Evolutionary conservation across 2,888 invertebrate species (phyloP).

Genomic region (Napeogenes inachia): DNA sequence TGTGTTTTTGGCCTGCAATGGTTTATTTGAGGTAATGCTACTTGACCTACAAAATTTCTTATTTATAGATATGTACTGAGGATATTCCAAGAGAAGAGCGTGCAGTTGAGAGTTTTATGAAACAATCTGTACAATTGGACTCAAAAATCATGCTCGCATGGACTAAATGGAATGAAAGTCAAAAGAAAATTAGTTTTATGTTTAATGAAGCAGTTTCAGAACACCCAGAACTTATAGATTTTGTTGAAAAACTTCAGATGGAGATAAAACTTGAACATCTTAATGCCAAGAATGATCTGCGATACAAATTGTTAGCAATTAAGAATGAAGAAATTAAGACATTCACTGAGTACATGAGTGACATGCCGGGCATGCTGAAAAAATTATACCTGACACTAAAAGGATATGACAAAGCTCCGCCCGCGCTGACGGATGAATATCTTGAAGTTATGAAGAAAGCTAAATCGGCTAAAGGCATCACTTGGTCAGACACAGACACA

Average conservation of each 20-base stretch:
- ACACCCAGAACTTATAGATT: conserved; percentile 49
- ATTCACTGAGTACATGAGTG: conserved; percentile 66
- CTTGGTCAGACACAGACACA: conserved; percentile 75
- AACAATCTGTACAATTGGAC: conserved; percentile 53
- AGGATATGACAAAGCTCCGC: conserved; percentile 78
- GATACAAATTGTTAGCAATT: conserved; percentile 53
- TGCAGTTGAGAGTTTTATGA: conserved; percentile 55
- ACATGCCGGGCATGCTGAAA: conserved; percentile 74
- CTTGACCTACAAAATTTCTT: not conserved
- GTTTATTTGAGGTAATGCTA: too few relatives aligned
- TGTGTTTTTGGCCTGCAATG: too few relatives aligned
- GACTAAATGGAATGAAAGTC: conserved; percentile 53
- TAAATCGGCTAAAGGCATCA: conserved; percentile 78
- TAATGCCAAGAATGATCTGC: conserved; percentile 59
- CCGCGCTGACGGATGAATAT: conserved; percentile 76
- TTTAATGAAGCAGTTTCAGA: conserved; percentile 49
- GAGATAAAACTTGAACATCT: conserved; percentile 56
- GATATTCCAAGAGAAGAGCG: conserved; percentile 65
- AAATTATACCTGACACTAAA: conserved; percentile 77
- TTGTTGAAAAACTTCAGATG: conserved; percentile 46
- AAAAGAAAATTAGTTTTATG: conserved; percentile 41
- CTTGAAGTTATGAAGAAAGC: conserved; percentile 76
- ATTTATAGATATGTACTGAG: conserved; percentile 57
- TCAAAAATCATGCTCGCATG: conserved; percentile 51
- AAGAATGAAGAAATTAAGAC: conserved; percentile 74